These are phyloP conservation scores for Pseudomugil tenellus DNA, from an alignment of 2,797 vertebrate species.

Conservation along the genomic window DNA sequence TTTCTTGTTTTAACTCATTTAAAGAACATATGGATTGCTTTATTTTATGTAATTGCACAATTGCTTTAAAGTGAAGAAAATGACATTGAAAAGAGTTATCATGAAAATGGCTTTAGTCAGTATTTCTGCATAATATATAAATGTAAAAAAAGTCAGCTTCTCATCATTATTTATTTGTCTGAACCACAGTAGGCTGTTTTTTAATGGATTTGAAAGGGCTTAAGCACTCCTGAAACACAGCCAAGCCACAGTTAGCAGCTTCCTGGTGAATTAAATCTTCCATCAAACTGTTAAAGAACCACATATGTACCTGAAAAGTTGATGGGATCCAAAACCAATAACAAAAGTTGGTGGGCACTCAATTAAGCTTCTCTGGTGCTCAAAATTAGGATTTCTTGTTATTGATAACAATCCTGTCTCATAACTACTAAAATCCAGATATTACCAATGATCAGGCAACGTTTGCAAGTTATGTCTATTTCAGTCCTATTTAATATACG, in stretches of 20 bases:
- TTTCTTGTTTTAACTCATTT: constrained; percentile 7
- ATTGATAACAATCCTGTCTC: background rate
- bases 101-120: background rate
- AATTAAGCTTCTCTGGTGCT: background rate
- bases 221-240: background rate
- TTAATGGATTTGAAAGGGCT: too few relatives aligned
- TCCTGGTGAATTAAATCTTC: background rate
- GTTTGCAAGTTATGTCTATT: background rate
- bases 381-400: background rate
- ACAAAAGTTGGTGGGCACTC: too few relatives aligned
- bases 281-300: background rate
- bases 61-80: background rate
- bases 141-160: too few relatives aligned
- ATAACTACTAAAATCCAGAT: background rate
- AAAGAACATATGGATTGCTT: background rate
- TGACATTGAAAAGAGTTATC: too few relatives aligned
- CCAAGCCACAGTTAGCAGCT: background rate
- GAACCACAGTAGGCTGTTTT: background rate
- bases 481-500: background rate
- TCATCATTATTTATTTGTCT: background rate
- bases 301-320: background rate
- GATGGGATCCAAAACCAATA: background rate
- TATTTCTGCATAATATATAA: background rate
- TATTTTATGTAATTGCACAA: background rate
- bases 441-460: constrained; percentile 2